A percentile compares a stretch with the other conserved stretches of the same genome.
These are phyloP conservation scores for Beris chalybata DNA, from an alignment of 2,888 invertebrate genomes.

Conservation along the genomic window DNA sequence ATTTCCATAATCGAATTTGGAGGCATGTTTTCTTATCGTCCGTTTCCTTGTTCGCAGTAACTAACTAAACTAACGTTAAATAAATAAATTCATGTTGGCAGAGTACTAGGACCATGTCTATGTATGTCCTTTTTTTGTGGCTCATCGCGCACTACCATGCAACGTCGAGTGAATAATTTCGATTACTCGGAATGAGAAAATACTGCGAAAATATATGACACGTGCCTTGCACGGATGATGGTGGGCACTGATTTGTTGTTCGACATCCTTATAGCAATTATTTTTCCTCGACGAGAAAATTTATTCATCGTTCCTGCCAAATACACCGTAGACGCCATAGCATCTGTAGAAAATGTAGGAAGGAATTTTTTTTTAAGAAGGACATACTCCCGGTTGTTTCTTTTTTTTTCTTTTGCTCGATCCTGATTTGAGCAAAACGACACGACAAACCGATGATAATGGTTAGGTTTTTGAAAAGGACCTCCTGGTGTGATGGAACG, in stretches of 20 bases:
- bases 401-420: not conserved
- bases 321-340: not conserved
- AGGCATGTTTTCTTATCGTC: not conserved
- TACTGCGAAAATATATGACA: constrained; percentile 31
- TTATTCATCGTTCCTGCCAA: constrained; percentile 29
- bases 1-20: constrained; percentile 40
- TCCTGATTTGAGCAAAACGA: not conserved
- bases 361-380: no score
- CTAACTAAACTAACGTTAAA: no score
- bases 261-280: constrained; percentile 36
- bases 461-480: constrained; percentile 9
- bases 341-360: no score
- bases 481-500: constrained; percentile 34
- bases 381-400: no score
- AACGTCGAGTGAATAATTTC: not conserved
- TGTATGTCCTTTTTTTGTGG: not conserved
- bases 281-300: constrained; percentile 27
- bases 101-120: constrained; percentile 10
- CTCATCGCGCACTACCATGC: not conserved
- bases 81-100: constrained; percentile 20
- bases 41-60: not conserved
- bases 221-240: constrained; percentile 27
- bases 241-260: constrained; percentile 31
- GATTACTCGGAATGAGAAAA: constrained; percentile 6
- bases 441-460: constrained; percentile 19